Percentiles rank a stretch among this genome's conserved stretches.
These are phyloP conservation scores for Sander lucioperca DNA, from an alignment of 2,113 vertebrate genomes.

Conservation along the genomic window DNA sequence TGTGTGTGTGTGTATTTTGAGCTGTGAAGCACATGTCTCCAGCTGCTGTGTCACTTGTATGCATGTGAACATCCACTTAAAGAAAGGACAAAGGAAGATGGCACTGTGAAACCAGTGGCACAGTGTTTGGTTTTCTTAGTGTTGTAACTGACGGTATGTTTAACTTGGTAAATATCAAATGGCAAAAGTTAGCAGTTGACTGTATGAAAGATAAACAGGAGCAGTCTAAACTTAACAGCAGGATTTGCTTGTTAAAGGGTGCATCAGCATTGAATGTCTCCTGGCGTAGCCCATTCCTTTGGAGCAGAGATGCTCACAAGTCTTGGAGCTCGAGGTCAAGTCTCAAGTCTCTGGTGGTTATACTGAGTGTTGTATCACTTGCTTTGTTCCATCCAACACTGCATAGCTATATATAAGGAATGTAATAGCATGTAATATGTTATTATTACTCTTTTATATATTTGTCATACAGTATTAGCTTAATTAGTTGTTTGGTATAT, in stretches of 20 bases:
- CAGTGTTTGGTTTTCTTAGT: conserved; percentile 2
- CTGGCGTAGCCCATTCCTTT: not conserved
- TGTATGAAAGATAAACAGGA: conserved; percentile 27
- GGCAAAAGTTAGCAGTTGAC: conserved; percentile 14
- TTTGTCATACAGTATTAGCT: too few relatives aligned
- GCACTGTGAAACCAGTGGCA: not conserved
- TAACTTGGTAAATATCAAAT: conserved; percentile 11
- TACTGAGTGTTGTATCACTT: too few relatives aligned
- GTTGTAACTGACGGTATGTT: not conserved
- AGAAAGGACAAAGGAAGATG: conserved; percentile 22
- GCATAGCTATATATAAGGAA: too few relatives aligned
- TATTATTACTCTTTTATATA: too few relatives aligned
- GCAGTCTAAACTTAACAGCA: conserved; percentile 22
- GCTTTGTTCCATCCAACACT: too few relatives aligned
- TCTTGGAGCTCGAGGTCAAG: too few relatives aligned
- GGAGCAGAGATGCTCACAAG: not conserved
- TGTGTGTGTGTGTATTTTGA: conserved; percentile 27
- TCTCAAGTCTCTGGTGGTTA: too few relatives aligned
- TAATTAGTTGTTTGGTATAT: too few relatives aligned
- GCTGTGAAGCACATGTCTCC: conserved; percentile 32
- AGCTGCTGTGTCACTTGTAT: conserved; percentile 50
- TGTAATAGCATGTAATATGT: too few relatives aligned
- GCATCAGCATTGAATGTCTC: conserved; percentile 18
- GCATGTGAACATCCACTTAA: conserved; percentile 26
- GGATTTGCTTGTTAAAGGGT: conserved; percentile 35